Conservation (phyloP, 2,888 invertebrate genomes). For the Diabrotica balteata region DNA sequence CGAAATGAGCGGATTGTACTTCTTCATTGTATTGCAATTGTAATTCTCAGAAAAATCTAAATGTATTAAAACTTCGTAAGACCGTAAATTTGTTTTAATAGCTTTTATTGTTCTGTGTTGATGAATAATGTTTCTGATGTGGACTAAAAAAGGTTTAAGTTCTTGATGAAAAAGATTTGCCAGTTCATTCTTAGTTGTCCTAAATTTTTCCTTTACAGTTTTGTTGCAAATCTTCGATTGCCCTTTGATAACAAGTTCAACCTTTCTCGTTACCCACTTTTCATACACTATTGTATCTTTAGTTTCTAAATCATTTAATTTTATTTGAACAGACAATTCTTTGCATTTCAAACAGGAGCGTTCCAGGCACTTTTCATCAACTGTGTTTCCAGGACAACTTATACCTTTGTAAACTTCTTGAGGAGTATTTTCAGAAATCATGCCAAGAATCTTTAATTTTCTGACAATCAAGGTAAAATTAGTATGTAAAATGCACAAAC, state of each 20-base stretch:
- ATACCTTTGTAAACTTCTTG: background rate
- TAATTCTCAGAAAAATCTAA: conserved; percentile 1
- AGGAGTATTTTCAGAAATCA: background rate
- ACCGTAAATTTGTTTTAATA: background rate
- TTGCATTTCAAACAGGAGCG: background rate
- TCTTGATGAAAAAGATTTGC: background rate
- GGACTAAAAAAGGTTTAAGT: background rate
- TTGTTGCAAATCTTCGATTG: background rate
- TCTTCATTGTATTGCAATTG: too few relatives aligned
- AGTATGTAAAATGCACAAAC: background rate
- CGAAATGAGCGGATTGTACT: conserved; percentile 9
- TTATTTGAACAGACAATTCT: background rate
- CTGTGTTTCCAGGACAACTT: background rate
- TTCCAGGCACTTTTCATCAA: background rate
- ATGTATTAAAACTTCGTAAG: background rate
- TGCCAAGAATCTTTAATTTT: background rate
- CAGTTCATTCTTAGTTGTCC: background rate
- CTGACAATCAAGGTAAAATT: background rate
- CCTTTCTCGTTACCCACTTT: background rate
- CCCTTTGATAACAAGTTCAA: background rate
- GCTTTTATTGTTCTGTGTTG: background rate
- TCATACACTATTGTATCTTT: background rate
- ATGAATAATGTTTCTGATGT: background rate
- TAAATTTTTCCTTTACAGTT: background rate
- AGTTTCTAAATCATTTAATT: background rate